A percentile compares a stretch with the other conserved stretches of the same genome.
These are phyloP conservation scores for Eudasyphora cyanicolor DNA, from an alignment of 2,888 invertebrate genomes.

Conservation along the genomic window DNA sequence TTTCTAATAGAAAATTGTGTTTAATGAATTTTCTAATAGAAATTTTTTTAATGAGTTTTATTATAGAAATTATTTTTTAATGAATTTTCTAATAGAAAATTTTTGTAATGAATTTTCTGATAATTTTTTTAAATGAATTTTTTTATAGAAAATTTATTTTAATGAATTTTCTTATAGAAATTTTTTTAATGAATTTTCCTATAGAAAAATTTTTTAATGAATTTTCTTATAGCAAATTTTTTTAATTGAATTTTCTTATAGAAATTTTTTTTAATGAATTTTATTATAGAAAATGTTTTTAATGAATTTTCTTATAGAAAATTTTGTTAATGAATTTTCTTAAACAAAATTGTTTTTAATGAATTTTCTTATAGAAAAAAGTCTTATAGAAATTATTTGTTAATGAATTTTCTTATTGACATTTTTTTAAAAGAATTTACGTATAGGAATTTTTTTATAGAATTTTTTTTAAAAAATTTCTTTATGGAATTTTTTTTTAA, in stretches of 20 bases:
- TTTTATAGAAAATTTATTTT: background rate
- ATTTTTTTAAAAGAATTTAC: background rate
- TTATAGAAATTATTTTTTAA: no score
- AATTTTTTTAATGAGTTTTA: background rate
- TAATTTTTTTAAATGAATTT: background rate
- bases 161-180: no score
- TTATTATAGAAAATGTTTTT: no score
- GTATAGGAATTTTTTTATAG: background rate
- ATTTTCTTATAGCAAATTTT: background rate
- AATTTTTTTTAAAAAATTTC: background rate
- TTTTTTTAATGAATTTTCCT: background rate
- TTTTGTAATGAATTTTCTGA: background rate
- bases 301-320: background rate
- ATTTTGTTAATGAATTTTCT: background rate
- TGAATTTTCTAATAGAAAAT: background rate
- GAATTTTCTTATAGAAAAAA: background rate
- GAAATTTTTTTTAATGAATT: background rate
- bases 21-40: background rate
- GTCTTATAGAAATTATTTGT: no score
- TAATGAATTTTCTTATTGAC: no score
- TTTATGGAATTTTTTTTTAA: background rate
- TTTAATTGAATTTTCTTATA: background rate
- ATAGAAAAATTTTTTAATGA: background rate
- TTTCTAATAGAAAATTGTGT: background rate
- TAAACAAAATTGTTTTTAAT: background rate